Base-by-base conservation (phyloP, 2,113 vertebrate genomes). In the Otocyon megalotis region DNA sequence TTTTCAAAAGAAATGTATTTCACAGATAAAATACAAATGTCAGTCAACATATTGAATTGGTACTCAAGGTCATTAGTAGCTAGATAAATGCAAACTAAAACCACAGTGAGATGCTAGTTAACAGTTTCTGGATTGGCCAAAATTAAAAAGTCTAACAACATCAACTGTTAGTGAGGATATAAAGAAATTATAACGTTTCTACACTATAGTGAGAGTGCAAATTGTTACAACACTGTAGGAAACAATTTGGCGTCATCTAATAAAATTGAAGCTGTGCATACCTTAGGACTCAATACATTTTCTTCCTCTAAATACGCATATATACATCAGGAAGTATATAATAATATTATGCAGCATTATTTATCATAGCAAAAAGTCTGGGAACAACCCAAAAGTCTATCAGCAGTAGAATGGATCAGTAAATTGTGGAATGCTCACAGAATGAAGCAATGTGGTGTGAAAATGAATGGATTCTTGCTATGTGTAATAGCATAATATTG, bases 31-130 rank as follows among this genome's bases (percentile, higher is more conserved):
- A 89, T 30, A 37, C 4, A 88, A 87, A 67, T 85, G 72, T 35
- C 16, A 72, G 48, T 80, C 72, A 89, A 90, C 71, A 87, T 77
- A 71, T 43, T 81, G 26, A 81, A 89, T 89, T 82, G 43, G 17
- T 22, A 85, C 32, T 86, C 16, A 89, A 53, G 58, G 65, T 88
- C n/a, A 83, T 87, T 65, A 84, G 17, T 84, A 93, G 86, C 79
- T 72, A 71, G 26, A 95, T 65, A 95, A 92, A 92, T 88, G 37
- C 32, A 95, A 90, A 83, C 32, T 54, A 87, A 97, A 94, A 71
- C 22, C 24, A 92, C 48, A 89, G 20, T 43, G 71, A 74, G 19
- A 92, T 90, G 8, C 26, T 72, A 65, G 69, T 86, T 92, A 94
- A 92, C 30, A 92, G 43, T 93, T 16, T 92, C 43, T 13, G 81